Conservation (phyloP, 2,113 vertebrate species). For the Caranx melampygus region DNA sequence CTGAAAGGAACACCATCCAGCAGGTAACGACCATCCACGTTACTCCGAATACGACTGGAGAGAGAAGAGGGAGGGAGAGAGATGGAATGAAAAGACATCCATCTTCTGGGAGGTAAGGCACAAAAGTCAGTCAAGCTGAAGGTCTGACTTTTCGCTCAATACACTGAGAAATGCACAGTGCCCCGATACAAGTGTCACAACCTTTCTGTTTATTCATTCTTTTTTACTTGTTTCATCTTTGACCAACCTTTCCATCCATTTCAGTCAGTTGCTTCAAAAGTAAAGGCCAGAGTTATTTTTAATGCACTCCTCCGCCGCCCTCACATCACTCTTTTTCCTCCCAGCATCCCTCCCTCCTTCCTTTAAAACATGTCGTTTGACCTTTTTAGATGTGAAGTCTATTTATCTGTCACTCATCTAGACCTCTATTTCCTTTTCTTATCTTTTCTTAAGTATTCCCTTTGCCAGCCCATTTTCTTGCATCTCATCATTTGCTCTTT, state of each 20-base stretch:
- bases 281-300: constrained; percentile 66
- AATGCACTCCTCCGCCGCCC: constrained; percentile 21
- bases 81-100: not conserved
- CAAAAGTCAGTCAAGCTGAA: constrained; percentile 8
- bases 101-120: not conserved
- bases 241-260: constrained; percentile 41
- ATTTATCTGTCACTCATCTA: constrained; percentile 36
- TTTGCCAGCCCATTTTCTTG: constrained; percentile 2
- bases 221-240: constrained; percentile 50
- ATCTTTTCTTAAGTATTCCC: not conserved
- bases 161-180: constrained; percentile 6
- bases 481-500: constrained; percentile 3
- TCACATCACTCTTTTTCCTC: constrained; percentile 20
- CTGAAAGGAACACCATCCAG: constrained; percentile 87
- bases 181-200: constrained; percentile 10
- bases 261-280: constrained; percentile 32
- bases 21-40: constrained; percentile 86
- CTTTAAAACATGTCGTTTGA: constrained; percentile 29
- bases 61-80: not conserved
- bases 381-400: constrained; percentile 49
- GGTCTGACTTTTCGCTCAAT: constrained; percentile 17
- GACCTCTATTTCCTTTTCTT: not conserved
- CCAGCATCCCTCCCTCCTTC: not conserved
- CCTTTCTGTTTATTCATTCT: constrained; percentile 39
- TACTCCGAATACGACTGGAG: constrained; percentile 86